phyloP scores from a whole-genome alignment of 1,140 invertebrate species.

The Meloidogyne hapla region DNA sequence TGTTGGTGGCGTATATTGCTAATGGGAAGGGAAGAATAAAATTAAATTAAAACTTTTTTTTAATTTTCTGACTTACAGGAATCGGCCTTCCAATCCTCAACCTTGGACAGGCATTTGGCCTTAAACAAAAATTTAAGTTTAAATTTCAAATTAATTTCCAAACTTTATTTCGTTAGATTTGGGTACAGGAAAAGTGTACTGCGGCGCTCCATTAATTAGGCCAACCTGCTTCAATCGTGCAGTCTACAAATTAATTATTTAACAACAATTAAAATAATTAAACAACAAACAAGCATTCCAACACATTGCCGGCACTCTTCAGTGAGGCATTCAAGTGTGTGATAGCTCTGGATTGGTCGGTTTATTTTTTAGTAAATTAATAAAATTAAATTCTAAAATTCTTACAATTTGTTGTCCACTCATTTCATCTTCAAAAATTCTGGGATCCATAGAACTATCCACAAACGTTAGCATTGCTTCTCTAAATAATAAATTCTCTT shows the following conservation, averaged over 20 bases:
- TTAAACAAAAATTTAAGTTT: background rate
- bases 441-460: conserved; percentile 43
- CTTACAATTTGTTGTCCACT: conserved; percentile 43
- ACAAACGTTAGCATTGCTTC: conserved; percentile 54
- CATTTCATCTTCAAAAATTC: conserved; percentile 41
- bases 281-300: conserved; percentile 37
- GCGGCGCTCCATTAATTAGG: conserved; percentile 26
- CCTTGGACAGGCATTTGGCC: conserved; percentile 38
- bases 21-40: background rate
- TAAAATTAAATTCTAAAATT: conserved; percentile 4
- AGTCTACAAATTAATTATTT: conserved; percentile 18
- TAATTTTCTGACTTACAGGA: conserved; percentile 26
- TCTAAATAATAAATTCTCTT: conserved; percentile 32
- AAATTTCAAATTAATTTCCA: background rate
- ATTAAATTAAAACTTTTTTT: background rate
- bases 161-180: conserved; percentile 28
- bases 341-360: conserved; percentile 30
- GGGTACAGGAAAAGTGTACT: conserved; percentile 44
- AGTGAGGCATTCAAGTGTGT: conserved; percentile 40
- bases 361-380: conserved; percentile 5
- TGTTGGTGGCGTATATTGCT: conserved; percentile 16
- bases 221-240: conserved; percentile 49
- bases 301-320: conserved; percentile 52
- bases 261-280: background rate
- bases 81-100: conserved; percentile 42